Percentiles rank a stretch among this genome's conserved stretches.
phyloP scores from a whole-genome alignment of 2,888 invertebrate species.

The Drosophila setosimentum region DNA sequence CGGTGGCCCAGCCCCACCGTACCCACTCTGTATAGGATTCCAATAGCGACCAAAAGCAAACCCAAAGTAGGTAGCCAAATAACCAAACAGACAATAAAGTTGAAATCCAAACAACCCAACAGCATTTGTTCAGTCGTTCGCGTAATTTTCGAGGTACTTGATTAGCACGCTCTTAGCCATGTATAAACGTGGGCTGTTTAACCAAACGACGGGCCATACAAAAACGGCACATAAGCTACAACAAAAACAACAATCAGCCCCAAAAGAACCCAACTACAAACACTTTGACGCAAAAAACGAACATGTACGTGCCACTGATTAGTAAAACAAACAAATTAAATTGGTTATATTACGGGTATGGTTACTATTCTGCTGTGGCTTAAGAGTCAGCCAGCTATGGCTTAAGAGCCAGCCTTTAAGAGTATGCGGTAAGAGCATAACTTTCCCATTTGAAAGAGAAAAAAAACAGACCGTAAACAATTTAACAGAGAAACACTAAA shows the following conservation, averaged over 20 bases:
- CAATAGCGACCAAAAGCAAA: conserved; percentile 27
- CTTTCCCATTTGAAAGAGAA: conserved; percentile 3
- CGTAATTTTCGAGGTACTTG: conserved; percentile 75
- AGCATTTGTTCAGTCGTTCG: conserved; percentile 69
- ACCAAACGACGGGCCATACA: conserved; percentile 59
- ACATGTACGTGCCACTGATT: conserved; percentile 76
- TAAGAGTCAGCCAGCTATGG: conserved; percentile 7
- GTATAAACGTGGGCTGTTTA: conserved; percentile 77
- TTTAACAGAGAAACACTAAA: neutral
- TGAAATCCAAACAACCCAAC: conserved; percentile 27
- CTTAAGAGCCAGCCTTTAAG: conserved; percentile 29
- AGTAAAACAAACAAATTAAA: conserved; percentile 79
- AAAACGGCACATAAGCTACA: conserved; percentile 41
- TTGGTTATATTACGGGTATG: conserved; percentile 46
- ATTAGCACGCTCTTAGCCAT: conserved; percentile 78
- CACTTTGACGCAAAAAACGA: conserved; percentile 65
- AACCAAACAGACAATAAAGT: conserved; percentile 37
- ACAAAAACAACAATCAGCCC: conserved; percentile 26
- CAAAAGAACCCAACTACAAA: conserved; percentile 64
- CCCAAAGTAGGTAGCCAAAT: conserved; percentile 43
- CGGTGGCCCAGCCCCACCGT: conserved; percentile 55
- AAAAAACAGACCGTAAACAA: neutral
- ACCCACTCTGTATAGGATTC: conserved; percentile 40
- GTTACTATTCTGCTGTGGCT: neutral
- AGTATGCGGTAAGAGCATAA: conserved; percentile 27